Percentiles rank a stretch among this genome's conserved stretches.
These are phyloP conservation scores for Drosophila affinis DNA, from an alignment of 2,888 invertebrate species.

Conservation along the genomic window DNA sequence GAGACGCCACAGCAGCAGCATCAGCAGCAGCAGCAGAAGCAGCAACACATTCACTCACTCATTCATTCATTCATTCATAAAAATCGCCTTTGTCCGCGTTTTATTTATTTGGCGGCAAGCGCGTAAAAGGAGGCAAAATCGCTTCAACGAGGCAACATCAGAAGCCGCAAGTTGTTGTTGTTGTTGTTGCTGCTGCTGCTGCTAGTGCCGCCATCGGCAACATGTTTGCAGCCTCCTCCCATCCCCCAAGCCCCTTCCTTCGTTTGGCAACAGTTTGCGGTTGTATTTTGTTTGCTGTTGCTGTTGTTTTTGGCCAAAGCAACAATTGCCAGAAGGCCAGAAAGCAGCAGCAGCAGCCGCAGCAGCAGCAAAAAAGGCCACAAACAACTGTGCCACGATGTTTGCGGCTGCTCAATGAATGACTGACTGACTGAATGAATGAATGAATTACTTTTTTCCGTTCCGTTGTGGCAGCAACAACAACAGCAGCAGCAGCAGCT, in stretches of 20 bases:
- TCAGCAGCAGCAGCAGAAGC: constrained; percentile 18
- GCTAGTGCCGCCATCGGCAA: constrained; percentile 54
- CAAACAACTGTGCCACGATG: constrained; percentile 55
- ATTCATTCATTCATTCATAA: background rate
- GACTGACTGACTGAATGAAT: constrained; percentile 54
- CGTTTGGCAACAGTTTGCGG: constrained; percentile 69
- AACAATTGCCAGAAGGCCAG: constrained; percentile 55
- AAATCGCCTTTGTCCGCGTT: constrained; percentile 48
- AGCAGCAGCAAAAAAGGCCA: constrained; percentile 25
- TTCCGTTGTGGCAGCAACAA: constrained; percentile 52
- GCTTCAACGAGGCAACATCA: constrained; percentile 24
- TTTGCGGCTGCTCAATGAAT: constrained; percentile 50
- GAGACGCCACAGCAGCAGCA: constrained; percentile 47
- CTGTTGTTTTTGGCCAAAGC: constrained; percentile 58
- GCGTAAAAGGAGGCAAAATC: constrained; percentile 57
- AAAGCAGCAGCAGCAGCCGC: constrained; percentile 10
- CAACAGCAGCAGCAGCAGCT: constrained; percentile 39
- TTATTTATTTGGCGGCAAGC: constrained; percentile 54
- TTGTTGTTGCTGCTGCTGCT: constrained; percentile 49
- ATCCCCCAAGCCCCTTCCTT: constrained; percentile 16
- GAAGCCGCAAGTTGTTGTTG: constrained; percentile 27
- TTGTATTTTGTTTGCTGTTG: constrained; percentile 31
- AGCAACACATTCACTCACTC: constrained; percentile 26
- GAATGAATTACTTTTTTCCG: constrained; percentile 80
- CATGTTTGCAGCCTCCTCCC: constrained; percentile 55